Base-by-base conservation (phyloP, 2,797 vertebrate genomes). In the Dryobates pubescens region DNA sequence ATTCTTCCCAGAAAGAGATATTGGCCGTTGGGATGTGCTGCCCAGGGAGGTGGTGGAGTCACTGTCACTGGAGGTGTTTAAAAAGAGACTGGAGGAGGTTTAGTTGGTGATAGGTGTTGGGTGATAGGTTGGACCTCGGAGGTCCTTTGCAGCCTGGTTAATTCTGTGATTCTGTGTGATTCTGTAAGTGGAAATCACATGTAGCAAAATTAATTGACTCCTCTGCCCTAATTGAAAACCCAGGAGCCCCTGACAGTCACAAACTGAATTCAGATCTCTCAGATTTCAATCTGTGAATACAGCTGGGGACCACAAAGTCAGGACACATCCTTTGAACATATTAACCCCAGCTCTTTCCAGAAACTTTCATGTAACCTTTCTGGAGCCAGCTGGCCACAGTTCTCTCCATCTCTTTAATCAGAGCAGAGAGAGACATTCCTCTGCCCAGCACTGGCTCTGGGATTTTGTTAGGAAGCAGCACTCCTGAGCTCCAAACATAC, bases 201-300 rank as follows among this genome's bases (percentile, higher is more conserved):
- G 19, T 30, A 63, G 86, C 72, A 49, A 88, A 91, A 84, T 88
- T 72, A 88, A 88, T 85, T 86, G n/a, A 90, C 41, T 90, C 30
- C 58, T 76, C 47, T 89, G 81, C 63, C 81, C 73, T 63, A 10
- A 72, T 69, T 69, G 76, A 54, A 85, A 86, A 73, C 86, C 74
- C 67, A 51, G 78, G 69, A 91, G 41, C 29, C 41, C 71, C 30
- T 78, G 61, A 69, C 26, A 32, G 51, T 47, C 3, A 2, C 71
- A 45, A 76, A 62, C 30, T 69, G 64, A 88, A 80, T 65, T 29
- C 49, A 38, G 13, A 24, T 76, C 80, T 82, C 72, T 88, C 84
- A 67, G 49, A 17, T 89, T 86, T 84, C 75, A n/a, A 1, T 86
- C 53, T 80, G n/a, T n/a, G 27, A 64, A 56, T 62, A 38, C 22